Evolutionary conservation across 92 coral and sea anemone genomes (phyloP).

Genomic region (Porites rus): DNA sequence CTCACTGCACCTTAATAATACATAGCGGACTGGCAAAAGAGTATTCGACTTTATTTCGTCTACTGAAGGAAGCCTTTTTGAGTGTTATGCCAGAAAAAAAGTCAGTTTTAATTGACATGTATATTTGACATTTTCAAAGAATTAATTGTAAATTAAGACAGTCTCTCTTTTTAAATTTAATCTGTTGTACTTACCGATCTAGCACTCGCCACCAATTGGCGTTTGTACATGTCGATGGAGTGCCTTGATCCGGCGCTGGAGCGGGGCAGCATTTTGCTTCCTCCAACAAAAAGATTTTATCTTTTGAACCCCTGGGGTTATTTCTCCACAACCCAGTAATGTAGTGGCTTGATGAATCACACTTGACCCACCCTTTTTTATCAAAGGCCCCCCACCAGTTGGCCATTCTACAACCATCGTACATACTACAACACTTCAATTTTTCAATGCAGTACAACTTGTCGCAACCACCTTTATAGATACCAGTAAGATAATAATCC

Average conservation of each 20-base stretch:
- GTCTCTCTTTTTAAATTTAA: no score
- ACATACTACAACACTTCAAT: slow-evolving; percentile 68
- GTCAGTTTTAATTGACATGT: no score
- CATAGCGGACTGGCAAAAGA: no score
- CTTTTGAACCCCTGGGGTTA: slow-evolving; percentile 16
- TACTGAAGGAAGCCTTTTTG: no score
- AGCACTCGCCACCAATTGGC: slow-evolving; percentile 66
- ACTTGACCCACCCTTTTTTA: slow-evolving; percentile 55
- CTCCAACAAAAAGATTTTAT: slow-evolving; percentile 43
- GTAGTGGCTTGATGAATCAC: slow-evolving; percentile 46
- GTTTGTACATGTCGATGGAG: slow-evolving; percentile 46
- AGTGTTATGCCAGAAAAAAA: no score
- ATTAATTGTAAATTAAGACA: no score
- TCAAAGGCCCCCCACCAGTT: slow-evolving; percentile 66
- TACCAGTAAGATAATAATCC: slow-evolving; percentile 73
- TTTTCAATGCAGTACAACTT: slow-evolving; percentile 62
- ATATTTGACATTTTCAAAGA: no score
- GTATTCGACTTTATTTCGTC: no score
- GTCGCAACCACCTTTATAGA: slow-evolving; percentile 70
- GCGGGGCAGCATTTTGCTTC: slow-evolving; percentile 70
- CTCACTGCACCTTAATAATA: no score
- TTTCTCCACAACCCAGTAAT: slow-evolving; percentile 66
- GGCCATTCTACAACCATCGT: slow-evolving; percentile 28
- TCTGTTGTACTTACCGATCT: slow-evolving; percentile 43
- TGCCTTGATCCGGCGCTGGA: slow-evolving; percentile 48